Percentiles rank a stretch among this genome's conserved stretches.
Evolutionary conservation across 1,140 invertebrate species (phyloP).

Genomic region (Drosophila elegans): DNA sequence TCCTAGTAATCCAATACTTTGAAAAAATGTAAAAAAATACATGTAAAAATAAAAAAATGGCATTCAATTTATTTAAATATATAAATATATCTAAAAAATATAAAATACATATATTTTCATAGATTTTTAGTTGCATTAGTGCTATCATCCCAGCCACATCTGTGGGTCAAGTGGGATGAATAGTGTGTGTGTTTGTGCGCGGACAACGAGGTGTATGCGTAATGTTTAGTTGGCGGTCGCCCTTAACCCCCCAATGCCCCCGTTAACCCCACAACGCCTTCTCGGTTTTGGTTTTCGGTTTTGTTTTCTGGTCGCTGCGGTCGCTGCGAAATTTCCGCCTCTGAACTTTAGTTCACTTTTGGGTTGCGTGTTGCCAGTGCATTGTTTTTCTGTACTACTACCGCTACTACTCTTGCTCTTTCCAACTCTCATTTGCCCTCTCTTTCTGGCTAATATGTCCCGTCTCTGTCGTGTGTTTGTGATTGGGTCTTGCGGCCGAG

Average conservation of each 20-base stretch:
- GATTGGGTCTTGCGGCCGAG: slow-evolving; percentile 46
- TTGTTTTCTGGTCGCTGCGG: slow-evolving; percentile 59
- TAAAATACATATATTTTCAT: background rate
- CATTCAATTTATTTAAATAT: no score
- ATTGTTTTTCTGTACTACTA: slow-evolving; percentile 45
- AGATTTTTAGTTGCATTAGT: background rate
- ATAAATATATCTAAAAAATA: no score
- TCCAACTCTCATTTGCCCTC: background rate
- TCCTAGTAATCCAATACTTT: no score
- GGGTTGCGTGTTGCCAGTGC: slow-evolving; percentile 50
- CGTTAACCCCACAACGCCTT: background rate
- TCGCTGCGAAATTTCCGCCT: slow-evolving; percentile 54
- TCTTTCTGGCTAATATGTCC: background rate
- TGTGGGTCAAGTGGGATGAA: background rate
- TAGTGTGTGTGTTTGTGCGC: slow-evolving; percentile 12
- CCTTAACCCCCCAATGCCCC: background rate
- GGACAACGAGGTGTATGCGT: slow-evolving; percentile 45
- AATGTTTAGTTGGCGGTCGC: slow-evolving; percentile 42
- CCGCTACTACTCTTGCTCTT: background rate
- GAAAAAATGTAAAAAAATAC: no score
- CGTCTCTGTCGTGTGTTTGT: slow-evolving; percentile 11
- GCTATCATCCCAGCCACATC: background rate
- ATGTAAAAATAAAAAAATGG: no score
- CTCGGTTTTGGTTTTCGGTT: slow-evolving; percentile 33
- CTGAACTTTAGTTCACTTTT: slow-evolving; percentile 46